Evolutionary conservation across 2,797 vertebrate species (phyloP), one percentile per base, ranked within the genome.

Genomic region (Carcharodon carcharias): DNA sequence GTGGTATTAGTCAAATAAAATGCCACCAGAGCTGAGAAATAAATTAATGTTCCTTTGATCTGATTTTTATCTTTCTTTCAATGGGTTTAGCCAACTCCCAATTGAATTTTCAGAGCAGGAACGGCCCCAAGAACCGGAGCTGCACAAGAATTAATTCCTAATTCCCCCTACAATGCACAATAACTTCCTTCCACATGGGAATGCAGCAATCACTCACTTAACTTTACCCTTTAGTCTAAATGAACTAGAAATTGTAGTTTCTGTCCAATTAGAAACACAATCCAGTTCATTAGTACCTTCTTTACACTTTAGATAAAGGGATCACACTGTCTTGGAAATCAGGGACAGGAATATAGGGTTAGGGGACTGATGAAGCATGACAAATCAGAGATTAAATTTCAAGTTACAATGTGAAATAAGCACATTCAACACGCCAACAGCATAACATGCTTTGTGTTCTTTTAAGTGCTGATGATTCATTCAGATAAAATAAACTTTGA

Each of bases 311-410:
- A 56, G 94, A 95, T 58, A 71, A 77, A 95, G 26, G 69, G 69
- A 77, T 8, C 56, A n/a, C 6, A 56, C 69, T 77, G 50, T 2
- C 67, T 95, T 56, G 14, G 45, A 73, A 54, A 71, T 56, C 67
- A 58, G 67, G 40, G 63, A 54, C 40, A 28, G 45, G 45, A 9
- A 54, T 35, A 50, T 5, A 31, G 67, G 92, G 16, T 56, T 50
- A 18, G 65, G 45, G 67, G 56, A 73, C 65, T 69, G 7, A 77
- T 77, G 69, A 95, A 23, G 94, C 50, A 35, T 77, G 69, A 58
- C 94, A 56, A 95, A 95, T 95, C 94, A 56, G 50, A 95, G 69
- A 95, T 77, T 77, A 77, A n/a, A 58, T 95, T 77, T 95, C 94
- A 95, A 77, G 69, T 67, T 58, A n/a, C 94, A 58, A 95, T 95